Evolutionary conservation across 2,888 invertebrate genomes (phyloP), one percentile per base, ranked within the genome.

Genomic region (Hyposoter didymator): DNA sequence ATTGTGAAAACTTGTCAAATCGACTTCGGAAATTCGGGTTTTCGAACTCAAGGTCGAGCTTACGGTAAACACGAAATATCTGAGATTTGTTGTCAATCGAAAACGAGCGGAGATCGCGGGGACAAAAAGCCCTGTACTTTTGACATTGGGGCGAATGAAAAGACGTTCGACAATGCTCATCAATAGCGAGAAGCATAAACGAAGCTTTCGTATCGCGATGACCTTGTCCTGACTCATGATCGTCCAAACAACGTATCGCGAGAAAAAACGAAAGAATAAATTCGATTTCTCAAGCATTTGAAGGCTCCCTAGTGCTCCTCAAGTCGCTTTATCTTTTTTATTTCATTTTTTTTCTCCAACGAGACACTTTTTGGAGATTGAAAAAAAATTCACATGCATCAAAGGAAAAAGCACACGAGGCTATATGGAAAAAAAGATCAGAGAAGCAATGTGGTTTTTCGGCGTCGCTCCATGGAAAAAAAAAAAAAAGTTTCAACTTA

Each of bases 401-500:
- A 47, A 47, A 14, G n/a, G 32, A 10, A n/a, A 52, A 47, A 17
- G 45, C 35, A 67, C n/a, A 47, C 52, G 17, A 49, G 32, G 73
- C 47, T n/a, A 39, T 55, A 70, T 45, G 59, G 55, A 59, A 59
- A 28, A 35, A 59, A 59, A 59, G 28, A 59, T 66, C 55, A 59
- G 22, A 67, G 43, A 70, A 19, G 59, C 67, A 69, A 64, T 45
- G 78, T 62, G 47, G 55, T 70, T 8, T 67, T 69, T 70, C 70
- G 43, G 43, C 47, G 75, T 59, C 64, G 39, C 62, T 35, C 43
- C 19, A n/a, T 32, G 12, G 6, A 43, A 43, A 67, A 43, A 10
- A 39, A 7, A 12, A 32, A 4, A 32, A 28, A 55, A 8, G 6
- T n/a, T n/a, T 6, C 17, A 4, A 32, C 43, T 17, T 14, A 47